A percentile compares a stretch with the other conserved stretches of the same genome.
phyloP scores from a whole-genome alignment of 2,113 vertebrate species.

The Forbesichthys agassizii region DNA sequence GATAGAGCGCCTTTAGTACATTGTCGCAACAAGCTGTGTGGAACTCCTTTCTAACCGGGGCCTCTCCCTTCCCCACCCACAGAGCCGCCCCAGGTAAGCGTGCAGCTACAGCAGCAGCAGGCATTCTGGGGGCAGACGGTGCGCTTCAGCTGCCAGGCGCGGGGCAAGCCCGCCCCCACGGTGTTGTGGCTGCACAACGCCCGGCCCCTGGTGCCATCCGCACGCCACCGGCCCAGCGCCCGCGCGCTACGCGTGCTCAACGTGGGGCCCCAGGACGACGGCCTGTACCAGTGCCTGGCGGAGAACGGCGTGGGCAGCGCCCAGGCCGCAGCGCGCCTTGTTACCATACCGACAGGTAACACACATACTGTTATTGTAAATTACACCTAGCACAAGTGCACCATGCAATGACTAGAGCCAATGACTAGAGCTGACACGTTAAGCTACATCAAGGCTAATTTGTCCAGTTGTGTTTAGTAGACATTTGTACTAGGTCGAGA shows the following conservation, averaged over 20 bases:
- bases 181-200: conserved; percentile 92
- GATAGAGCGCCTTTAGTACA: no score
- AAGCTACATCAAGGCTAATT: no score
- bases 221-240: conserved; percentile 80
- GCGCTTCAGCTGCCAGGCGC: conserved; percentile 88
- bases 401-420: no score
- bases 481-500: no score
- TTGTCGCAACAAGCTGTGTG: no score
- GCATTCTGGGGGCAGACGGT: conserved; percentile 85
- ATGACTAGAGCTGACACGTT: no score
- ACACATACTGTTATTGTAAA: neutral
- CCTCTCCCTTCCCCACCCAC: conserved; percentile 14
- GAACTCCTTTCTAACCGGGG: no score
- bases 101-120: conserved; percentile 89
- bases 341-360: conserved; percentile 81
- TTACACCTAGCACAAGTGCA: no score
- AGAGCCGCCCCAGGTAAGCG: conserved; percentile 92
- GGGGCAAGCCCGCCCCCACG: conserved; percentile 87
- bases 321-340: conserved; percentile 86
- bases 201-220: conserved; percentile 76
- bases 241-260: conserved; percentile 78
- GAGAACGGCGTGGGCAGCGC: conserved; percentile 94
- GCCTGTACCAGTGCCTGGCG: conserved; percentile 96
- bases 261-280: conserved; percentile 88
- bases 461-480: no score